A percentile compares a stretch with the other conserved stretches of the same genome.
Conservation (phyloP, 2,888 invertebrate genomes). For the Phaonia tiefii region DNA sequence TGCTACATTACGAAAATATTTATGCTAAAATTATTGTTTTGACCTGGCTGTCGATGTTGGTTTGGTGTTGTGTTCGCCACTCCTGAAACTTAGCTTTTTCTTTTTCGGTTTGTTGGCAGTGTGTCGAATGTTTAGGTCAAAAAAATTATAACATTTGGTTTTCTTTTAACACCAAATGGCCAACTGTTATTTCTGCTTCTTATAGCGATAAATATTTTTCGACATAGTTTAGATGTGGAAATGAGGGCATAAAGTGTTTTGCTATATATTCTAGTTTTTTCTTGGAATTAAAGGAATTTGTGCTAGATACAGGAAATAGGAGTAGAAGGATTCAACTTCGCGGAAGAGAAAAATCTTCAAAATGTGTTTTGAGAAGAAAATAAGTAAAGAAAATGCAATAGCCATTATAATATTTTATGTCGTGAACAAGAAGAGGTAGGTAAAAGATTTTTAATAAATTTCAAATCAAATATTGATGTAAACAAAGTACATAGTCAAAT, state of each 20-base stretch:
- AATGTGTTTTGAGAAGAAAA: too few species aligned
- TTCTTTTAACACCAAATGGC: conserved; percentile 4
- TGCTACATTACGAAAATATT: conserved; percentile 52
- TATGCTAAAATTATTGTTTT: conserved; percentile 53
- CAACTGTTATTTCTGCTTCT: conserved; percentile 19
- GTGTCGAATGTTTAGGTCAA: conserved; percentile 47
- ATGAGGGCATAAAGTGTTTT: conserved; percentile 48
- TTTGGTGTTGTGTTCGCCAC: conserved; percentile 31
- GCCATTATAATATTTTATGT: too few species aligned
- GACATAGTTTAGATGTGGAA: conserved; percentile 54
- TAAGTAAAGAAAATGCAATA: too few species aligned
- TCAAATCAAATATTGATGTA: too few species aligned
- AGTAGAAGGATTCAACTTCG: conserved; percentile 21
- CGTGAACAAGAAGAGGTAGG: too few species aligned
- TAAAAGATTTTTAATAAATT: too few species aligned
- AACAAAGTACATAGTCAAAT: too few species aligned
- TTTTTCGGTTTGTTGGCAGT: conserved; percentile 12
- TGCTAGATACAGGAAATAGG: conserved; percentile 41
- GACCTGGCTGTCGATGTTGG: conserved; percentile 50
- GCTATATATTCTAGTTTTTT: too few species aligned
- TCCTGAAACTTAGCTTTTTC: neutral
- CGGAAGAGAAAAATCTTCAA: neutral
- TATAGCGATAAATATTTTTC: conserved; percentile 58
- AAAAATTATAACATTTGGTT: conserved; percentile 56
- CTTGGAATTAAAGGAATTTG: conserved; percentile 22